A percentile compares a stretch with the other conserved stretches of the same genome.
Conservation (phyloP, 2,888 invertebrate species). For the Thereva nobilitata region DNA sequence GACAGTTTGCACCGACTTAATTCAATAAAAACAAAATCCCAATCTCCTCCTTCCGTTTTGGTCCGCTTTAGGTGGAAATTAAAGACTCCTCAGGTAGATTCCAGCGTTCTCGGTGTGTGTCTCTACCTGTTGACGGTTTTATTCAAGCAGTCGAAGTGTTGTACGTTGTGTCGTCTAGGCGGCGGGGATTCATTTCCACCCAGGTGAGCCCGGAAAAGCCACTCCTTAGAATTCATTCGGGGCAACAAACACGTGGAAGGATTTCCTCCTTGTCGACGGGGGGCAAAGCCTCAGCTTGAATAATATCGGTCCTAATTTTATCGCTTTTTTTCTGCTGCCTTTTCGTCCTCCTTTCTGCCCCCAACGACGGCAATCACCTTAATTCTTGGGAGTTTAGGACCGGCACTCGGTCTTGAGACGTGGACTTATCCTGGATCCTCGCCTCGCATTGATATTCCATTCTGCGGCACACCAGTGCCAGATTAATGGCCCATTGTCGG, state of each 20-base stretch:
- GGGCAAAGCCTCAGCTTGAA: slow-evolving; percentile 12
- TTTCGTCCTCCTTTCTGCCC: background rate
- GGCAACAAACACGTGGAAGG: too few species aligned
- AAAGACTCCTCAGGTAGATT: slow-evolving; percentile 15
- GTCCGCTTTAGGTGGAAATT: slow-evolving; percentile 6
- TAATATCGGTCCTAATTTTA: slow-evolving; percentile 18
- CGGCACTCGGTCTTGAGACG: background rate
- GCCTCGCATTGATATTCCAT: slow-evolving; percentile 21
- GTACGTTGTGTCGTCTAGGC: too few species aligned
- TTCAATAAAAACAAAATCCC: too few species aligned
- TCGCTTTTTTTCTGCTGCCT: slow-evolving; percentile 11
- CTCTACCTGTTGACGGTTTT: slow-evolving; percentile 20
- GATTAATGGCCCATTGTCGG: slow-evolving; percentile 31
- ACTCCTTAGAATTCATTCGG: too few species aligned
- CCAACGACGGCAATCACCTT: slow-evolving; percentile 3
- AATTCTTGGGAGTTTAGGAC: background rate
- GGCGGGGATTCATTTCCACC: too few species aligned
- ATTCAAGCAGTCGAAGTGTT: slow-evolving; percentile 13
- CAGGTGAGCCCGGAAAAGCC: too few species aligned
- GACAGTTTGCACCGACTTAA: too few species aligned
- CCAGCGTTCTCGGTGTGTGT: too few species aligned
- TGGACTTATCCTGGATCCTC: background rate
- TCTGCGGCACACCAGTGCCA: slow-evolving; percentile 9
- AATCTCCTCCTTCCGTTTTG: too few species aligned
- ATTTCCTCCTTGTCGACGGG: slow-evolving; percentile 8